These are phyloP conservation scores for Ips typographus DNA, from an alignment of 1,140 invertebrate species.

Conservation along the genomic window DNA sequence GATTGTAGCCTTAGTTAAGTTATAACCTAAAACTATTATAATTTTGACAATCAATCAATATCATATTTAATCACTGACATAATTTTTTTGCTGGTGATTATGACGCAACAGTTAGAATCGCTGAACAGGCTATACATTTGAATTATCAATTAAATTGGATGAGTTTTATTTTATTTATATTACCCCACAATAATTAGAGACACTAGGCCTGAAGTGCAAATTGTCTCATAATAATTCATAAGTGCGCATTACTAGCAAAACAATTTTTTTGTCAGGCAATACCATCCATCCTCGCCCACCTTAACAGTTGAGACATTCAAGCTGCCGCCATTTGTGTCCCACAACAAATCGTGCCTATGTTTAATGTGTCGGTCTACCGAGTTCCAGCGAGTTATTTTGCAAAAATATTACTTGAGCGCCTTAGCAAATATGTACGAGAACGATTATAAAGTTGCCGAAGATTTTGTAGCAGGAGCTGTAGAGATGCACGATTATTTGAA, in stretches of 20 bases:
- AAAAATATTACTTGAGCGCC: slow-evolving; percentile 20
- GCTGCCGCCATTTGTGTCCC: slow-evolving; percentile 30
- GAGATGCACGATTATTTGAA: slow-evolving; percentile 18
- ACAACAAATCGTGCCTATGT: slow-evolving; percentile 32
- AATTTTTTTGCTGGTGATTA: no score
- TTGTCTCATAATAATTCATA: no score
- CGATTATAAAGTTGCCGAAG: slow-evolving; percentile 11
- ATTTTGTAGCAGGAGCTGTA: slow-evolving; percentile 19
- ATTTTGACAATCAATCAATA: no score
- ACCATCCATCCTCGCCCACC: slow-evolving; percentile 20
- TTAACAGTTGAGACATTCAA: slow-evolving; percentile 32
- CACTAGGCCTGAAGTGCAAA: no score
- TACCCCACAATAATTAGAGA: no score
- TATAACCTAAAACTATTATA: no score
- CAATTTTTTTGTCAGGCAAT: background rate
- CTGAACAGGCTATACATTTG: no score
- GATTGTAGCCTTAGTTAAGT: no score
- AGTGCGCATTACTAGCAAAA: no score
- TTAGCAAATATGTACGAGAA: slow-evolving; percentile 26
- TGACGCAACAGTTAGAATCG: no score
- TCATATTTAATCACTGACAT: no score
- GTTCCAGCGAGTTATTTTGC: slow-evolving; percentile 24
- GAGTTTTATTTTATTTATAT: no score
- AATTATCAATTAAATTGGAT: background rate
- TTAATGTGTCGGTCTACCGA: slow-evolving; percentile 34